phyloP scores from a whole-genome alignment of 2,113 vertebrate genomes.

The Raja brachyura region DNA sequence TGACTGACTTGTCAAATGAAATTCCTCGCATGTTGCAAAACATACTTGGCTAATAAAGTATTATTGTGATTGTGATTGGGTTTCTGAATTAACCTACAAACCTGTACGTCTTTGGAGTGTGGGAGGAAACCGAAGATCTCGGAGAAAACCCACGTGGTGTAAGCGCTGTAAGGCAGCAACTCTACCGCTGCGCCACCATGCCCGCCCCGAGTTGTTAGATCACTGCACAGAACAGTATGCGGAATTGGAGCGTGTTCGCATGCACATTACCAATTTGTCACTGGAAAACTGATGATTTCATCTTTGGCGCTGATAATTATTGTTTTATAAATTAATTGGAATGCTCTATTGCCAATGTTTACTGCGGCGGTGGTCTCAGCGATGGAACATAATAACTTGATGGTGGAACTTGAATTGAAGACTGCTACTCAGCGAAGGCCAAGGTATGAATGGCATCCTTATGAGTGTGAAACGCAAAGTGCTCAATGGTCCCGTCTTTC shows the following conservation, averaged over 20 bases:
- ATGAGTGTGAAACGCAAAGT: neutral
- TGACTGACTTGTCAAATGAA: too few relatives aligned
- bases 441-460: neutral
- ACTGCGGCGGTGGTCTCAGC: neutral
- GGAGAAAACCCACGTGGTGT: too few relatives aligned
- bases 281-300: neutral
- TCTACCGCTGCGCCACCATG: neutral
- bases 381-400: neutral
- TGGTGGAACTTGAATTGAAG: neutral
- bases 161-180: too few relatives aligned
- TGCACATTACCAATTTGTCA: neutral
- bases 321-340: neutral
- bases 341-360: neutral
- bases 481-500: neutral
- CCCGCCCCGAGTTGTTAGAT: neutral
- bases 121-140: too few relatives aligned
- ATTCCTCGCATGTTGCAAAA: too few relatives aligned
- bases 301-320: neutral
- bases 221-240: neutral
- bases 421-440: neutral
- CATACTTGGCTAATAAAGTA: too few relatives aligned
- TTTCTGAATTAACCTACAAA: too few relatives aligned
- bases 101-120: too few relatives aligned
- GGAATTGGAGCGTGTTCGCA: neutral
- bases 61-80: too few relatives aligned